phyloP scores from a whole-genome alignment of 2,888 invertebrate species.

The Hemaris fuciformis region DNA sequence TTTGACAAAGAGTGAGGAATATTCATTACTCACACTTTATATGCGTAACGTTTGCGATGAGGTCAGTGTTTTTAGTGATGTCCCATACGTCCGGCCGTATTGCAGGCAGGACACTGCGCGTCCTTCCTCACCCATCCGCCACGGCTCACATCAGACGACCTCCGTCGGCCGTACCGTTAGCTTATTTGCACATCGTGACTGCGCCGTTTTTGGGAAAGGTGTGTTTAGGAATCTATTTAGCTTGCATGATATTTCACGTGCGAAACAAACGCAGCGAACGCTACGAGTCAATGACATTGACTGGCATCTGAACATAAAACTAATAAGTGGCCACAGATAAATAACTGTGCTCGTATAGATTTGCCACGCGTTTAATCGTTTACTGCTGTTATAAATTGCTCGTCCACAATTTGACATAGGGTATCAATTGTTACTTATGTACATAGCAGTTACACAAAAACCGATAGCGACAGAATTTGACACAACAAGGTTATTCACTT shows the following conservation, averaged over 20 bases:
- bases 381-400: not conserved
- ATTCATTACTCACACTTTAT: constrained; percentile 30
- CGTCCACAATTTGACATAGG: constrained; percentile 1
- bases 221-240: constrained; percentile 4
- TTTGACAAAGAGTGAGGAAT: constrained; percentile 25
- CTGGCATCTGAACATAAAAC: not conserved
- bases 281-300: not conserved
- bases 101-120: constrained; percentile 27
- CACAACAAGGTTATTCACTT: constrained; percentile 10
- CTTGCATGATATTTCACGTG: not conserved
- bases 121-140: constrained; percentile 40
- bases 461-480: not conserved
- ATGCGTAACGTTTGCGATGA: constrained; percentile 47
- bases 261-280: not conserved
- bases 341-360: not conserved
- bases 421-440: not conserved
- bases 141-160: constrained; percentile 34
- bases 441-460: not conserved
- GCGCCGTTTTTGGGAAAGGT: constrained; percentile 21
- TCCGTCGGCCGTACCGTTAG: constrained; percentile 52
- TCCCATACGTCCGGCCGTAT: constrained; percentile 44
- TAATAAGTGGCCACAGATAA: not conserved
- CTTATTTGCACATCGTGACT: constrained; percentile 57
- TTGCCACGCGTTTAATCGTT: not conserved
- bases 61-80: constrained; percentile 55